These are phyloP conservation scores for Atta texana DNA, from an alignment of 1,140 invertebrate species.

Conservation along the genomic window DNA sequence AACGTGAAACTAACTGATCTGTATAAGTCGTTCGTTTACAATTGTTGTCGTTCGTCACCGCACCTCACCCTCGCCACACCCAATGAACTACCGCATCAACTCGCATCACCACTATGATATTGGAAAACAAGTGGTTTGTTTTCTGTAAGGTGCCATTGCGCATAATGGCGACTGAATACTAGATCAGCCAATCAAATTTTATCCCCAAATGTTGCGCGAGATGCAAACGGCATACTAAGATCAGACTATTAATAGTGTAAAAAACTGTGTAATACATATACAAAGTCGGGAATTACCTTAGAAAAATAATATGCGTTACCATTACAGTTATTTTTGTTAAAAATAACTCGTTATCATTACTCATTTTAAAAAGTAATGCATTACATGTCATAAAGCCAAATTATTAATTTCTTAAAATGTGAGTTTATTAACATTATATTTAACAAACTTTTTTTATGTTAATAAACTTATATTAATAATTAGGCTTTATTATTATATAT, in stretches of 20 bases:
- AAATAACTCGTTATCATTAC: too few relatives aligned
- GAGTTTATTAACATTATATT: too few relatives aligned
- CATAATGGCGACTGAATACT: neutral
- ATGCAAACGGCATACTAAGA: neutral
- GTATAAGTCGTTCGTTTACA: slow-evolving; percentile 42
- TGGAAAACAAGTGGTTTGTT: neutral
- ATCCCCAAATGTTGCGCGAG: neutral
- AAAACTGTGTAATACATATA: neutral
- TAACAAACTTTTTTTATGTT: too few relatives aligned
- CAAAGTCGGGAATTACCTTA: too few relatives aligned
- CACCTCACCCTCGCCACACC: slow-evolving; percentile 82
- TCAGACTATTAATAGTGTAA: neutral
- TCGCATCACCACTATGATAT: neutral
- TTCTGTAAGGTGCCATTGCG: neutral
- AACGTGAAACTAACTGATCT: neutral
- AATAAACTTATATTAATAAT: too few relatives aligned
- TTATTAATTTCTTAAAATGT: too few relatives aligned
- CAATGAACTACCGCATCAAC: slow-evolving; percentile 76
- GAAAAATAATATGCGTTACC: too few relatives aligned
- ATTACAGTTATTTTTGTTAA: too few relatives aligned
- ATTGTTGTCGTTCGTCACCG: slow-evolving; percentile 56
- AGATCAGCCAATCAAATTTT: neutral
- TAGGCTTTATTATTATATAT: too few relatives aligned
- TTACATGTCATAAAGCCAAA: too few relatives aligned
- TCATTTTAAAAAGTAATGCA: too few relatives aligned